Conservation (phyloP, 2,888 invertebrate genomes). For the Ophraella communa region DNA sequence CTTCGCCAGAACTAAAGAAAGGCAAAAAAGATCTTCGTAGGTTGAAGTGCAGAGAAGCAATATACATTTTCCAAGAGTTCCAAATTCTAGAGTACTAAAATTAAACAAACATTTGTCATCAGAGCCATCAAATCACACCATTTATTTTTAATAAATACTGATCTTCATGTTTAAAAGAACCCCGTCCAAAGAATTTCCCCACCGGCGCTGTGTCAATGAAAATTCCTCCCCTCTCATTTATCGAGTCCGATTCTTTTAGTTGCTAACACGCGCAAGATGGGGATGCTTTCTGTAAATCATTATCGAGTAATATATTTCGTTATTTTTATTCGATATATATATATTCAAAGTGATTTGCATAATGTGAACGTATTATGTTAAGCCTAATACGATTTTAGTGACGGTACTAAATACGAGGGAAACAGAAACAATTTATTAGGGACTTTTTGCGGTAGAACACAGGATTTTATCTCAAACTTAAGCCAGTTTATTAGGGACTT, state of each 20-base stretch:
- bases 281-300: conserved; percentile 24
- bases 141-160: too few relatives aligned
- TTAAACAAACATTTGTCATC: too few relatives aligned
- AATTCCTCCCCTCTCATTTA: conserved; percentile 6
- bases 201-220: background rate
- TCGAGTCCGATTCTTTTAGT: conserved; percentile 6
- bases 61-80: too few relatives aligned
- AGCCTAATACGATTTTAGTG: conserved; percentile 5
- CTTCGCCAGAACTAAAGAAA: too few relatives aligned
- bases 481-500: too few relatives aligned
- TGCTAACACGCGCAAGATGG: background rate
- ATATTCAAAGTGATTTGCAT: conserved; percentile 17
- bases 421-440: background rate
- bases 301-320: conserved; percentile 24
- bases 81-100: too few relatives aligned
- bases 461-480: too few relatives aligned
- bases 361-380: conserved; percentile 20
- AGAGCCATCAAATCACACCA: too few relatives aligned
- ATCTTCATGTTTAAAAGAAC: too few relatives aligned
- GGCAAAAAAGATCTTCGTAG: too few relatives aligned
- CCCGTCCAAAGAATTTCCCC: background rate
- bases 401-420: background rate
- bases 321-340: conserved; percentile 19
- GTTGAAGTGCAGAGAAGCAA: too few relatives aligned
- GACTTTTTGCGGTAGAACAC: background rate